These are phyloP conservation scores for Dryas iulia DNA, from an alignment of 1,140 invertebrate genomes.

Conservation along the genomic window DNA sequence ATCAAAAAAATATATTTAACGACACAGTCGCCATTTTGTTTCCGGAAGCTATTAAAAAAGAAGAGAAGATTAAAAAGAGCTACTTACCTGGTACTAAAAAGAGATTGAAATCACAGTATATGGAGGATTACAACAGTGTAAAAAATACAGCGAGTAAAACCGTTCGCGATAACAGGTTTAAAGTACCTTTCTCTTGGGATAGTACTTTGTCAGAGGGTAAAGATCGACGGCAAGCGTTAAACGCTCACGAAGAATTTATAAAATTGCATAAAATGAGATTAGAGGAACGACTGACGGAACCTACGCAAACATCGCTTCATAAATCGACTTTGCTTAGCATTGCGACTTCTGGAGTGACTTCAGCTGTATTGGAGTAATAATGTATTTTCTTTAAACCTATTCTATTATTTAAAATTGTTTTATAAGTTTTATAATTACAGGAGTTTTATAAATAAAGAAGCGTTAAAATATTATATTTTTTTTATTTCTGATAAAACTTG, in stretches of 20 bases:
- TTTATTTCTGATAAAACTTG: no score
- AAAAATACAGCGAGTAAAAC: slow-evolving; percentile 46
- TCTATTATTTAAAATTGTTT: neutral
- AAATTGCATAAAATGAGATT: slow-evolving; percentile 60
- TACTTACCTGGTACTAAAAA: slow-evolving; percentile 31
- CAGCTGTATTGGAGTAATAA: neutral
- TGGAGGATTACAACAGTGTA: slow-evolving; percentile 59
- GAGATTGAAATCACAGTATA: slow-evolving; percentile 39
- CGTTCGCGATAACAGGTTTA: slow-evolving; percentile 61
- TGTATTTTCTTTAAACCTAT: neutral
- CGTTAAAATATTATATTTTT: no score
- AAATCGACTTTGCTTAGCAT: neutral
- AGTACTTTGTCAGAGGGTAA: slow-evolving; percentile 63
- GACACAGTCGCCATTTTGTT: slow-evolving; percentile 77
- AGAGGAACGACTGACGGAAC: slow-evolving; percentile 46
- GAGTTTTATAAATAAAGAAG: no score
- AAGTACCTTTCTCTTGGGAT: slow-evolving; percentile 66
- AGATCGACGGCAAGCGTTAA: slow-evolving; percentile 61
- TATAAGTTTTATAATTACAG: neutral
- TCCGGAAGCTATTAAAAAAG: slow-evolving; percentile 71
- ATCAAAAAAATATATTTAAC: slow-evolving; percentile 74
- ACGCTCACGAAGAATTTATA: slow-evolving; percentile 57
- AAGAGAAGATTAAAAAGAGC: slow-evolving; percentile 54
- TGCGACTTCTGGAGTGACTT: neutral
- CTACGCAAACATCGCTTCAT: slow-evolving; percentile 5